Conservation (phyloP, 2,113 vertebrate genomes). For the Progne subis region DNA sequence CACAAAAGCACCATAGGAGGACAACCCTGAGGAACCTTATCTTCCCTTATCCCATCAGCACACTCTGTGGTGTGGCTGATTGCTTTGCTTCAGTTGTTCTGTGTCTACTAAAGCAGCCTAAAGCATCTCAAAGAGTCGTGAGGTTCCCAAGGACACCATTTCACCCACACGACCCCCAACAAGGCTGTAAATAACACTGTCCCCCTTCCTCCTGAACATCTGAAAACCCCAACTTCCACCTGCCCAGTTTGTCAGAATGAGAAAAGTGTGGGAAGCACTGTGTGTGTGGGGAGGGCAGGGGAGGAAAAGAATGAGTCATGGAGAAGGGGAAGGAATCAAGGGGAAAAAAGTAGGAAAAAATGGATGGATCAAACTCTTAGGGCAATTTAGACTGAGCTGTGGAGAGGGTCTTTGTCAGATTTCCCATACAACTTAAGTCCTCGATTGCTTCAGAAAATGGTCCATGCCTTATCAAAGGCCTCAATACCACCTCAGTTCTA, state of each 20-base stretch:
- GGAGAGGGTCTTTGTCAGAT: not conserved
- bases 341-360: not conserved
- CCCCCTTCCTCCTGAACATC: not conserved
- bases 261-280: not conserved
- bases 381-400: not conserved
- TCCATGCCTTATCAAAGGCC: not conserved
- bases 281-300: accelerated
- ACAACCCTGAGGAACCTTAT: not conserved
- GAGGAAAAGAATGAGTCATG: not conserved
- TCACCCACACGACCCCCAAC: not conserved
- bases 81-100: not conserved
- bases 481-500: not conserved
- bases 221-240: not conserved
- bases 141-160: not conserved
- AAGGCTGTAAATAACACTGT: not conserved
- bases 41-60: not conserved
- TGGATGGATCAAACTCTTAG: not conserved
- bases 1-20: not conserved
- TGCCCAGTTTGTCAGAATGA: not conserved
- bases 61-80: not conserved
- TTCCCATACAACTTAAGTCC: not conserved
- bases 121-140: not conserved
- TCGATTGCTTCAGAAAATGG: not conserved
- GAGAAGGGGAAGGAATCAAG: not conserved
- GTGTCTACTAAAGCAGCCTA: not conserved